phyloP scores from a whole-genome alignment of 2,888 invertebrate genomes.

The Zootermopsis nevadensis region DNA sequence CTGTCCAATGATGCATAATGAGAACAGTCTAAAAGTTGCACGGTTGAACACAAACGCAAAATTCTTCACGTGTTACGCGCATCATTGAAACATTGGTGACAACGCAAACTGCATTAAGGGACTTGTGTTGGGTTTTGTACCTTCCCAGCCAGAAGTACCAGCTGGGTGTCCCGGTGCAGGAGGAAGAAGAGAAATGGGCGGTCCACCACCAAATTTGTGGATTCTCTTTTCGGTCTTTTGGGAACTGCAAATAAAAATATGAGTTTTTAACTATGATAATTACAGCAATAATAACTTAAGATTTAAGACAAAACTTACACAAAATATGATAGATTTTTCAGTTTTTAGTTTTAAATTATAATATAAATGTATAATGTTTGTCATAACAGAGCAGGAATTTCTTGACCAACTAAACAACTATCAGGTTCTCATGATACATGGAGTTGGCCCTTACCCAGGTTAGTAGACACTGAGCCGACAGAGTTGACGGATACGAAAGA shows the following conservation, averaged over 20 bases:
- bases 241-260: constrained; percentile 53
- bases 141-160: constrained; percentile 57
- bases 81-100: not conserved
- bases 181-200: constrained; percentile 58
- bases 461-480: constrained; percentile 56
- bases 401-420: too few species aligned
- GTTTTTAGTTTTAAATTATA: too few species aligned
- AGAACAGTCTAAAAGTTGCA: too few species aligned
- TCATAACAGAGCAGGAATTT: too few species aligned
- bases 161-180: constrained; percentile 56
- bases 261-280: not conserved
- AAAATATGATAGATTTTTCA: too few species aligned
- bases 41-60: too few species aligned
- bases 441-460: constrained; percentile 54
- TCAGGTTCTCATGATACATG: too few species aligned
- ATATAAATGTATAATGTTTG: too few species aligned
- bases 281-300: not conserved
- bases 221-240: constrained; percentile 54
- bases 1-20: too few species aligned
- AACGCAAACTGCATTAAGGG: constrained; percentile 50
- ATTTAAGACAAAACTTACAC: too few species aligned
- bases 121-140: constrained; percentile 58
- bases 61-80: too few species aligned
- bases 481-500: constrained; percentile 59
- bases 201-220: constrained; percentile 55